Conservation (phyloP, 2,797 vertebrate genomes). For the Phoeniculus purpureus region DNA sequence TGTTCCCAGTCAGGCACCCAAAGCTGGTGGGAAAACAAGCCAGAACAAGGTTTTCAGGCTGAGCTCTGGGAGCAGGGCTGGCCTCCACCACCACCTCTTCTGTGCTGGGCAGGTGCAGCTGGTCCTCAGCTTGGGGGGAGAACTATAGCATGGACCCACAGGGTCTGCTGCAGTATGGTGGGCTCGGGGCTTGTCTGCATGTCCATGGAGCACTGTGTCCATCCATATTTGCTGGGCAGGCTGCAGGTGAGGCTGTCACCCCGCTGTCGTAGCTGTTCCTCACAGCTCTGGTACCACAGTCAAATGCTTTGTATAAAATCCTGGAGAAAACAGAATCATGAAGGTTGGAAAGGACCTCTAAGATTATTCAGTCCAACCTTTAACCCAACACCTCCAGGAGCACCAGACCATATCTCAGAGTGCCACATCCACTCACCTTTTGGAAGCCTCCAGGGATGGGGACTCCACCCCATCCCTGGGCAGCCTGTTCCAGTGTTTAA, state of each 20-base stretch:
- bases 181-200: rapidly evolving
- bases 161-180: background rate
- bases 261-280: background rate
- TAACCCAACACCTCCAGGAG: too few relatives aligned
- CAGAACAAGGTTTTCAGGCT: constrained; percentile 59
- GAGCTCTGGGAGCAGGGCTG: background rate
- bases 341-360: too few relatives aligned
- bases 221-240: rapidly evolving
- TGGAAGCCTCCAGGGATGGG: too few relatives aligned
- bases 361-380: too few relatives aligned
- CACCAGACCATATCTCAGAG: too few relatives aligned
- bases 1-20: constrained; percentile 46
- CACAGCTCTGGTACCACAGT: background rate
- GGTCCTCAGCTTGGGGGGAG: background rate
- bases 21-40: constrained; percentile 55
- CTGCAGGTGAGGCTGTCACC: background rate
- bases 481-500: too few relatives aligned
- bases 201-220: rapidly evolving
- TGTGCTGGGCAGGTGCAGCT: background rate
- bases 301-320: background rate
- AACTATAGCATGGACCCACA: background rate
- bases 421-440: too few relatives aligned
- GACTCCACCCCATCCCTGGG: too few relatives aligned
- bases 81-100: background rate
- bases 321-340: background rate